Evolutionary conservation across 64 coral and sea anemone genomes (phyloP), one percentile per base, ranked within the genome.

Genomic region (Montipora sp.): DNA sequence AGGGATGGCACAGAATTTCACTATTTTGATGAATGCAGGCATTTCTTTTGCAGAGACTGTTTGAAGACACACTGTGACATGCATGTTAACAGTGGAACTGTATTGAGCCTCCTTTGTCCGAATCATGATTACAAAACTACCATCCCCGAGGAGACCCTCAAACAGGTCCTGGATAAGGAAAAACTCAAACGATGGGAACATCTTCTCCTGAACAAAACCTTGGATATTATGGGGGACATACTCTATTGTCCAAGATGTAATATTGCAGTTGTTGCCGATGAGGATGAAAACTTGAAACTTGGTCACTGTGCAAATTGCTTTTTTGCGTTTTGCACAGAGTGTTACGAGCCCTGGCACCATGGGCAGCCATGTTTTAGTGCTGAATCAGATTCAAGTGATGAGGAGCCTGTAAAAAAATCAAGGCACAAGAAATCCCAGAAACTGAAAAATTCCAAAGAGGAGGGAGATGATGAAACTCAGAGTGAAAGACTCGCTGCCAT

Each of bases 201-300:
- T 5, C 92, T 99, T 5, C 83, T 94, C 1, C 57, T 96, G 1
- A 89, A 65, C 36, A 95, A 92, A 79, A 91, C 94, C 4, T 75
- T 99, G 27, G 97, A 99, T 81, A 82, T 87, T 8, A 99, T 99
- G 97, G 78, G 71, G n/a, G 97, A 98, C 73, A 57, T 99, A 44
- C 73, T 91, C 9, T 99, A 99, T 46, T 99, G 97, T 80, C 97
- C 97, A 20, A 78, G 97, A 13, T 99, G 97, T 50, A 95, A 96
- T 66, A 55, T 48, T 2, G 95, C 88, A 18, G 97, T 96, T n/a
- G 87, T 99, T 3, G 88, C 75, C 5, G 97, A 99, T 77, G 94
- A 99, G 44, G 92, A 94, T 75, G 89, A 92, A 47, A 51, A 82
- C 16, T 99, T 94, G 19, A 90, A 87, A 21, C 94, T 99, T 68